These are phyloP conservation scores for Phalera bucephala DNA, from an alignment of 2,888 invertebrate genomes.

Conservation along the genomic window DNA sequence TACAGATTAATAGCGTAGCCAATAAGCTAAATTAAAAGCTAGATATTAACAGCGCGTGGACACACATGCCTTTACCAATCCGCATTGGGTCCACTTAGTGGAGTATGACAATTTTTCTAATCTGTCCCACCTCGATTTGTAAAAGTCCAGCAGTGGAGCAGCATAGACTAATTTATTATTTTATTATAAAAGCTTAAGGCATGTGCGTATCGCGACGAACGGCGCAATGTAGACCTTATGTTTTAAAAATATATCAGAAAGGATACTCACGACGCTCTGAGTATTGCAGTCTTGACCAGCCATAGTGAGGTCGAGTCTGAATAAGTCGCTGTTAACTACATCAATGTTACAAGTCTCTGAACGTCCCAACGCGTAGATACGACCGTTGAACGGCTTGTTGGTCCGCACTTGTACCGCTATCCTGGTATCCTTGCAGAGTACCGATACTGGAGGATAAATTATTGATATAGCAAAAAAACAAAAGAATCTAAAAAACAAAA, in stretches of 20 bases:
- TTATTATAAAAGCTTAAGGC: too few species aligned
- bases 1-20: too few species aligned
- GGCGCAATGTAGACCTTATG: too few species aligned
- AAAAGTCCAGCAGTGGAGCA: too few species aligned
- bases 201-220: too few species aligned
- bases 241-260: neutral
- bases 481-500: conserved; percentile 32
- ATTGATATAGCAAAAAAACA: neutral
- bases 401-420: conserved; percentile 96
- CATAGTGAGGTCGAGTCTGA: conserved; percentile 96
- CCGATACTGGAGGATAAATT: conserved; percentile 86
- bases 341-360: conserved; percentile 98
- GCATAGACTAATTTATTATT: too few species aligned
- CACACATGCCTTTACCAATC: too few species aligned
- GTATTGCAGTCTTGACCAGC: conserved; percentile 97
- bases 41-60: too few species aligned
- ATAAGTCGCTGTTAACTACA: conserved; percentile 95
- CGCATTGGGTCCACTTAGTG: too few species aligned
- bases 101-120: too few species aligned
- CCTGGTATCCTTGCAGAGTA: conserved; percentile 96
- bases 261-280: conserved; percentile 93
- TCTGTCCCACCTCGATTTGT: too few species aligned
- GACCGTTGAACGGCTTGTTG: conserved; percentile 96
- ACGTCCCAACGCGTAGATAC: conserved; percentile 96
- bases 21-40: too few species aligned